Base-by-base conservation (phyloP, 2,888 invertebrate species). In the Plebejus melissa region DNA sequence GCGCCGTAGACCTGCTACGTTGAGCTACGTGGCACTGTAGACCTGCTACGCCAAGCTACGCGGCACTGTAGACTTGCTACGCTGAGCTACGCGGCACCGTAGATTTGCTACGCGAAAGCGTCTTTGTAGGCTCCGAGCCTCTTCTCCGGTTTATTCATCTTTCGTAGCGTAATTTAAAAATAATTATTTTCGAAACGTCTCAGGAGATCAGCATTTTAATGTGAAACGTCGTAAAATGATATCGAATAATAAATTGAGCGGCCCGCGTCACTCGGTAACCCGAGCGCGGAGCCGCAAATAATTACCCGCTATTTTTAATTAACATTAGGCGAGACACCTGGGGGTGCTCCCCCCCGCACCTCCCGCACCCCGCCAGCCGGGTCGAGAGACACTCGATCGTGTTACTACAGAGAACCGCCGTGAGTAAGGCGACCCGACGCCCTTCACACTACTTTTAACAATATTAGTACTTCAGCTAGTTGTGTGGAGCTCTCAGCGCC, bases 281-380 rank as follows among this genome's bases (percentile, higher is more conserved):
- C 71, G 71, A 71, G 22, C 41, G 22, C 9, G 71, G 22, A 46
- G 28, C 46, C 46, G 28, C 71, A 71, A 71, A 46, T 41, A 41
- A 70, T 71, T 28, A 71, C 22, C 71, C 46, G 41, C 28, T 71
- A 71, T 71, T 71, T 71, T 71, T 71, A 71, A 71, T 71, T 71
- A 71, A 22, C 46, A 22, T 46, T 65, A 65, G 32, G 32, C 32
- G 65, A 65, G 70, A 41, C 41, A 71, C 41, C 71, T 38, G 41
- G 22, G 41, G 70, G n/a, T 2, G 13, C 41, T n/a, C 36, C n/a
- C 4, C 41, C 22, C 46, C 46, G 9, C 11, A 3, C 4, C 13
- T 3, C 71, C 13, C 13, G 13, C 5, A 4, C 65, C 65, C 32
- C 32, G 6, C 28, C 4, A n/a, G 32, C 9, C 5, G 5, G 11